These are phyloP conservation scores for Bombylius discolor DNA, from an alignment of 2,888 invertebrate genomes.

Conservation along the genomic window DNA sequence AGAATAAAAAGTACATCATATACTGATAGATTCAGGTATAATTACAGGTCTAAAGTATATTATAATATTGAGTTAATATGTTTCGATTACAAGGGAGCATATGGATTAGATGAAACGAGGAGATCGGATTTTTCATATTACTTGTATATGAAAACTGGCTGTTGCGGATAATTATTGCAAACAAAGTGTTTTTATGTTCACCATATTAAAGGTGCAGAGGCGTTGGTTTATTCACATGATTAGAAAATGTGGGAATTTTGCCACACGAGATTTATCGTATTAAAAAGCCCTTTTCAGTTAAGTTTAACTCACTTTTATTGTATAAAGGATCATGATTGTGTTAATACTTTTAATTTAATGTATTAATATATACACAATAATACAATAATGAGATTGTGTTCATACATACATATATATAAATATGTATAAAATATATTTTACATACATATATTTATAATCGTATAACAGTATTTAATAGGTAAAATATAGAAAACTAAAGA, in stretches of 20 bases:
- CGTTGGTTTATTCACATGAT: constrained; percentile 18
- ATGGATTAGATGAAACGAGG: too few species aligned
- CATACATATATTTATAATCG: neutral
- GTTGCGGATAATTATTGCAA: constrained; percentile 16
- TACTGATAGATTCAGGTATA: too few species aligned
- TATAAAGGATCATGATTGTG: too few species aligned
- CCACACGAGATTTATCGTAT: constrained; percentile 12
- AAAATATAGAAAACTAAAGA: neutral
- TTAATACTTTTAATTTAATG: too few species aligned
- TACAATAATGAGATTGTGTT: too few species aligned
- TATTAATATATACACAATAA: too few species aligned
- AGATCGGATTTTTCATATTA: too few species aligned
- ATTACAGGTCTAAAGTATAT: too few species aligned
- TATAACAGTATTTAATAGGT: neutral
- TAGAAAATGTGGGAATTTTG: constrained; percentile 16
- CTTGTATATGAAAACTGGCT: neutral
- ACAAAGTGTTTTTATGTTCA: constrained; percentile 18
- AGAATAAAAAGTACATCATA: too few species aligned
- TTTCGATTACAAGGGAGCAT: too few species aligned
- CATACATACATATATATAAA: neutral
- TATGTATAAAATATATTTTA: too few species aligned
- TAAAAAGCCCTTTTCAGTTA: neutral
- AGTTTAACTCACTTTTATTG: neutral
- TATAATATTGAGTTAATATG: too few species aligned
- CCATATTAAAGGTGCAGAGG: constrained; percentile 13